Evolutionary conservation across 92 coral and sea anemone species (phyloP).

Genomic region (Porites rus): DNA sequence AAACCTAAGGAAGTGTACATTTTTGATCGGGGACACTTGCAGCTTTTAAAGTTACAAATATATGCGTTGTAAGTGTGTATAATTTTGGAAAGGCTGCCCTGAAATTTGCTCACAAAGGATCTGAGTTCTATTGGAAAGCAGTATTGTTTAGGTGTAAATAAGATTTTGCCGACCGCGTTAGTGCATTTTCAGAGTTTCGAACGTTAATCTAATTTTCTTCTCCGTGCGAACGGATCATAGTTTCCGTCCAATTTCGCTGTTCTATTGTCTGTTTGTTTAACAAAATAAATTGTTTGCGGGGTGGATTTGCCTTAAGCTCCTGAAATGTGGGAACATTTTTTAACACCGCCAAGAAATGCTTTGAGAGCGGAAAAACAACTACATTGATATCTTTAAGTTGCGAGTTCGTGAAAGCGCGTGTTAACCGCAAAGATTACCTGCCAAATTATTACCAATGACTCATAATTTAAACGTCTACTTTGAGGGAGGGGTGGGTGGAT

Average conservation of each 20-base stretch:
- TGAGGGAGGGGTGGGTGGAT: too few relatives aligned
- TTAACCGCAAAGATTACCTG: background rate
- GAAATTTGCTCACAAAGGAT: too few relatives aligned
- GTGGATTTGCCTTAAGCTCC: background rate
- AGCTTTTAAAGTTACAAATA: too few relatives aligned
- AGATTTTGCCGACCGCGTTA: background rate
- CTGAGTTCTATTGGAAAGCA: too few relatives aligned
- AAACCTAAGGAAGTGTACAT: too few relatives aligned
- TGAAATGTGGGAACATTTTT: constrained; percentile 12
- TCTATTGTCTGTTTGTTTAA: background rate
- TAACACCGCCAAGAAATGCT: background rate
- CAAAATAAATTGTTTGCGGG: constrained; percentile 8
- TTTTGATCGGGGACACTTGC: too few relatives aligned
- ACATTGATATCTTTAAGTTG: background rate
- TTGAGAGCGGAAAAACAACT: background rate
- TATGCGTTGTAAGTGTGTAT: too few relatives aligned
- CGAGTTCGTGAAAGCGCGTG: background rate
- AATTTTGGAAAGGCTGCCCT: too few relatives aligned
- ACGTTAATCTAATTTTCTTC: background rate
- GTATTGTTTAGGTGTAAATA: background rate
- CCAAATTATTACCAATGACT: too few relatives aligned
- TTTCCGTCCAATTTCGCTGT: background rate
- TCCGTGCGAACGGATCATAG: background rate
- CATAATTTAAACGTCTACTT: too few relatives aligned
- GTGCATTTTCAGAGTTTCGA: background rate